Percentiles rank a stretch among this genome's conserved stretches.
Conservation (phyloP, 1,140 invertebrate species). For the Helicoverpa zea region DNA sequence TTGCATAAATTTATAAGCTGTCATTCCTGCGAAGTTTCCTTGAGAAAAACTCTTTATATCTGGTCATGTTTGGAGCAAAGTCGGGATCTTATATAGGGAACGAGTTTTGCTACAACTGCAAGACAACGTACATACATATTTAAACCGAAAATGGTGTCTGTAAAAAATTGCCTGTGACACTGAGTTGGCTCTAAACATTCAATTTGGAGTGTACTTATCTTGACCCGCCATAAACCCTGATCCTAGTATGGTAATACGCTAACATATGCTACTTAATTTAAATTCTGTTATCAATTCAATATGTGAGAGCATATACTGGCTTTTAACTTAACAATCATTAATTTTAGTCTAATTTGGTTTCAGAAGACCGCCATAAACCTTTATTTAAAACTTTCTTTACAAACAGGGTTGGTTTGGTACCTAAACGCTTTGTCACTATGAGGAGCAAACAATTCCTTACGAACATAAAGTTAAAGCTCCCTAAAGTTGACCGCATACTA, state of each 20-base stretch:
- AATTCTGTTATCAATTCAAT: conserved; percentile 21
- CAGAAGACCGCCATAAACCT: background rate
- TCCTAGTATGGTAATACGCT: conserved; percentile 25
- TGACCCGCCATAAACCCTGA: conserved; percentile 31
- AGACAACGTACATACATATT: conserved; percentile 47
- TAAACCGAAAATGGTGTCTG: conserved; percentile 41
- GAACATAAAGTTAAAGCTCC: conserved; percentile 50
- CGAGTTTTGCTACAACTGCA: conserved; percentile 41
- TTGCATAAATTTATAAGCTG: conserved; percentile 64
- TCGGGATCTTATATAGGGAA: conserved; percentile 53
- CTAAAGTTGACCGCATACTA: conserved; percentile 60
- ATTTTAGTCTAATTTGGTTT: background rate
- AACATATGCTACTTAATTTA: background rate
- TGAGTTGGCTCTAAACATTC: conserved; percentile 1
- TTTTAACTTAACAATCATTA: no score
- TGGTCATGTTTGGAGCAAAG: conserved; percentile 27
- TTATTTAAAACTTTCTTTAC: background rate
- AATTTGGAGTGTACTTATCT: conserved; percentile 37
- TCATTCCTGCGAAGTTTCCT: conserved; percentile 53
- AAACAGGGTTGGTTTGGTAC: background rate
- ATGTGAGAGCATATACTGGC: no score
- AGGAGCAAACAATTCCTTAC: conserved; percentile 18
- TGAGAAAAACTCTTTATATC: conserved; percentile 49
- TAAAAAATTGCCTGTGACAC: conserved; percentile 37
- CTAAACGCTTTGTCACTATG: conserved; percentile 1